Evolutionary conservation across 2,888 invertebrate genomes (phyloP).

Genomic region (Melanotus villosus): DNA sequence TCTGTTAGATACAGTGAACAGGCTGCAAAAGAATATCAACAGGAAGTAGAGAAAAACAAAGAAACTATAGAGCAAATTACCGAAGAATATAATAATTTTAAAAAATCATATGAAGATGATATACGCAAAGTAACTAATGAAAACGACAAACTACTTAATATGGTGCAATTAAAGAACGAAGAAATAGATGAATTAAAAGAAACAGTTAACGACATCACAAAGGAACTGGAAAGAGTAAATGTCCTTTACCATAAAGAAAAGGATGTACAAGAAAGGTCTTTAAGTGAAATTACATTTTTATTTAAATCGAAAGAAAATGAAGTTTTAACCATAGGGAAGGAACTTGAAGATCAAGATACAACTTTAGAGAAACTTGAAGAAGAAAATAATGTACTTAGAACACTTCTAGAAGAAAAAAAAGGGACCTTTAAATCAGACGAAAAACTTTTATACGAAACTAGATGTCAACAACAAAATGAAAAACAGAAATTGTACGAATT

Average conservation of each 20-base stretch:
- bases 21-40: constrained; percentile 26
- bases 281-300: constrained; percentile 14
- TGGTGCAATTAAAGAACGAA: constrained; percentile 33
- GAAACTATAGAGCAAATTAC: constrained; percentile 14
- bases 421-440: not conserved
- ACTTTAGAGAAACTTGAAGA: constrained; percentile 9
- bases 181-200: constrained; percentile 36
- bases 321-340: not conserved
- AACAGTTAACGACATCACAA: constrained; percentile 29
- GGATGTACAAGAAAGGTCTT: not conserved
- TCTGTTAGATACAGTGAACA: not conserved
- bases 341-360: not conserved
- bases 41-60: constrained; percentile 28
- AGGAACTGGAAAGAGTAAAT: constrained; percentile 17
- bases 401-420: not conserved
- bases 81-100: constrained; percentile 17
- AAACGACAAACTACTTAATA: constrained; percentile 32
- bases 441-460: not conserved
- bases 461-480: not conserved
- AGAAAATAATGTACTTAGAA: constrained; percentile 9
- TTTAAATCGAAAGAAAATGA: constrained; percentile 24
- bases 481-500: not conserved
- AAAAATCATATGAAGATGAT: constrained; percentile 32
- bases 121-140: constrained; percentile 31
- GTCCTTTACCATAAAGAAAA: not conserved